Evolutionary conservation across 2,888 invertebrate genomes (phyloP).

Genomic region (Orgyia antiqua): DNA sequence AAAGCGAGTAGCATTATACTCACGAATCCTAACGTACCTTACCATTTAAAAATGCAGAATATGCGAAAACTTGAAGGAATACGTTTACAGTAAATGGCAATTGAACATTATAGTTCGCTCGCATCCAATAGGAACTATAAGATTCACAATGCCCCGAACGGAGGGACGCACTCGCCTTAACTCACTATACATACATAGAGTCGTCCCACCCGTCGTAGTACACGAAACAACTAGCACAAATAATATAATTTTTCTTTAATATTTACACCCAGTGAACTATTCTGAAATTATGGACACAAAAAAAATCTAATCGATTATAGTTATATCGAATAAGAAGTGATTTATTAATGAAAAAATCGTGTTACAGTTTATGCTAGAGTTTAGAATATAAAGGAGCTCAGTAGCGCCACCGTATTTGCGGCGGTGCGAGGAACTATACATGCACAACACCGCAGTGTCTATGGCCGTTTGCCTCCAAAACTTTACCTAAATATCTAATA

Average conservation of each 20-base stretch:
- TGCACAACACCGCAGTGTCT: slow-evolving; percentile 73
- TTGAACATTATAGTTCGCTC: slow-evolving; percentile 78
- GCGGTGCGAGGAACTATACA: slow-evolving; percentile 77
- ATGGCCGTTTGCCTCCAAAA: slow-evolving; percentile 70
- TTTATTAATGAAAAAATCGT: slow-evolving; percentile 59
- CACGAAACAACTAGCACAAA: slow-evolving; percentile 68
- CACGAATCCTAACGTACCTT: slow-evolving; percentile 71
- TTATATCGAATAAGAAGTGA: slow-evolving; percentile 58
- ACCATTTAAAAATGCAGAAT: slow-evolving; percentile 75
- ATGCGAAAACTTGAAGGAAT: slow-evolving; percentile 76
- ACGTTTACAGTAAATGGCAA: slow-evolving; percentile 73
- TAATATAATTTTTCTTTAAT: slow-evolving; percentile 61
- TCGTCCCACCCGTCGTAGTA: slow-evolving; percentile 42
- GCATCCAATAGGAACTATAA: slow-evolving; percentile 78
- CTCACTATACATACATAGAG: slow-evolving; percentile 50
- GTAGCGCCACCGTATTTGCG: slow-evolving; percentile 67
- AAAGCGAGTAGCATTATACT: slow-evolving; percentile 73
- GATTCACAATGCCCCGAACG: slow-evolving; percentile 72
- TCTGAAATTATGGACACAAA: slow-evolving; percentile 62
- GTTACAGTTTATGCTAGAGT: slow-evolving; percentile 72
- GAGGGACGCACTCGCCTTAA: slow-evolving; percentile 36
- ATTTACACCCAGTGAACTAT: slow-evolving; percentile 52
- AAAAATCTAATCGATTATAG: slow-evolving; percentile 55
- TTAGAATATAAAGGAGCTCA: slow-evolving; percentile 74
- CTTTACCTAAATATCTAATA: slow-evolving; percentile 70